phyloP scores from a whole-genome alignment of 2,797 vertebrate genomes.

The Clarias fuscus region DNA sequence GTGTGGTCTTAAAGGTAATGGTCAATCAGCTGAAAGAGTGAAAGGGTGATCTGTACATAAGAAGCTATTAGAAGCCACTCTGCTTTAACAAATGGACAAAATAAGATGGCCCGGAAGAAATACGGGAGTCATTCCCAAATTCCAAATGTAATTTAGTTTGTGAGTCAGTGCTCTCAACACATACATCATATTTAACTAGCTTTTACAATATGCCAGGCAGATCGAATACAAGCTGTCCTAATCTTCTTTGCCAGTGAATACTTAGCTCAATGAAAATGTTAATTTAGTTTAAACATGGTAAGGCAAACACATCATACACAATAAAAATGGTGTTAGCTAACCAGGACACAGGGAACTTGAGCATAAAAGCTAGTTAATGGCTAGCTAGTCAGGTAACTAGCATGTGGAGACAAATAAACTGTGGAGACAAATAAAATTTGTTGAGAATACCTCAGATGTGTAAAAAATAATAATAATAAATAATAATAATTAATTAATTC shows the following conservation, averaged over 20 bases:
- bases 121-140: background rate
- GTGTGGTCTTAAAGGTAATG: slow-evolving; percentile 31
- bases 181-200: background rate
- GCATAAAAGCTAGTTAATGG: background rate
- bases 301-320: background rate
- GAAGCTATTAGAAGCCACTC: background rate
- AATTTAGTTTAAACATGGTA: background rate
- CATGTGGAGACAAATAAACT: background rate
- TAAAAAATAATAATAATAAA: background rate
- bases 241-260: background rate
- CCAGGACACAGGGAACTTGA: background rate
- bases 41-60: slow-evolving; percentile 10
- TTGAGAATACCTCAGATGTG: background rate
- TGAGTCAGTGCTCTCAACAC: background rate
- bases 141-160: background rate
- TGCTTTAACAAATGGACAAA: background rate
- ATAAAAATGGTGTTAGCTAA: background rate
- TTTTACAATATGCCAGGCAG: background rate
- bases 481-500: background rate
- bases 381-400: background rate
- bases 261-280: background rate
- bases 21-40: slow-evolving; percentile 11
- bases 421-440: background rate
- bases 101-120: background rate
- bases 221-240: background rate